Evolutionary conservation across 2,797 vertebrate genomes (phyloP).

Genomic region (Sparus aurata): DNA sequence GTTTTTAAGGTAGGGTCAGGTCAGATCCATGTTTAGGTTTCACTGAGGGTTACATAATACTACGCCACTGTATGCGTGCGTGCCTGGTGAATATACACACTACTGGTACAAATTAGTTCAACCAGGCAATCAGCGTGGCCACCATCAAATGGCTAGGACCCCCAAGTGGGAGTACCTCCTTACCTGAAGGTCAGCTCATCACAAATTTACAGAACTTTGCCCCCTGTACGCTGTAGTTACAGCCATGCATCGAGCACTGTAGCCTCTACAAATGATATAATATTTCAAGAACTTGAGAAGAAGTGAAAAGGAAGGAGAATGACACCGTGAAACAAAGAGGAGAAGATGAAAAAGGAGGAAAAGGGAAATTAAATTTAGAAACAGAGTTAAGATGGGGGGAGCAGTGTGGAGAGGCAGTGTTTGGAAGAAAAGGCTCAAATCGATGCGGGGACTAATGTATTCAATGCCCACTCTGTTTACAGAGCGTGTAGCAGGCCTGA

Average conservation of each 20-base stretch:
- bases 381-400: slow-evolving; percentile 31
- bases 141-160: slow-evolving; percentile 74
- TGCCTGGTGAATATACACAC: slow-evolving; percentile 18
- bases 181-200: slow-evolving; percentile 51
- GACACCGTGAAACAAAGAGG: slow-evolving; percentile 25
- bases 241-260: not conserved
- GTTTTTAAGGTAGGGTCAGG: too few relatives aligned
- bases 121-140: slow-evolving; percentile 90
- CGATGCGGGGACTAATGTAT: slow-evolving; percentile 73
- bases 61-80: too few relatives aligned
- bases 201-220: slow-evolving; percentile 17
- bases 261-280: not conserved
- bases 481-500: slow-evolving; percentile 74
- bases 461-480: slow-evolving; percentile 80
- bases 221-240: not conserved
- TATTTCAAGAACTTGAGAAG: slow-evolving; percentile 1
- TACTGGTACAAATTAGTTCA: slow-evolving; percentile 83
- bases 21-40: too few relatives aligned
- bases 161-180: slow-evolving; percentile 31
- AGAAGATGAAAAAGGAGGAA: slow-evolving; percentile 13
- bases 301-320: slow-evolving; percentile 10
- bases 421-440: slow-evolving; percentile 71
- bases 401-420: slow-evolving; percentile 35
- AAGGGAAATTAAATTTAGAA: slow-evolving; percentile 45
- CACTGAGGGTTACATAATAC: too few relatives aligned